Conservation (phyloP, 2,113 vertebrate genomes). For the Syngnathus scovelli region DNA sequence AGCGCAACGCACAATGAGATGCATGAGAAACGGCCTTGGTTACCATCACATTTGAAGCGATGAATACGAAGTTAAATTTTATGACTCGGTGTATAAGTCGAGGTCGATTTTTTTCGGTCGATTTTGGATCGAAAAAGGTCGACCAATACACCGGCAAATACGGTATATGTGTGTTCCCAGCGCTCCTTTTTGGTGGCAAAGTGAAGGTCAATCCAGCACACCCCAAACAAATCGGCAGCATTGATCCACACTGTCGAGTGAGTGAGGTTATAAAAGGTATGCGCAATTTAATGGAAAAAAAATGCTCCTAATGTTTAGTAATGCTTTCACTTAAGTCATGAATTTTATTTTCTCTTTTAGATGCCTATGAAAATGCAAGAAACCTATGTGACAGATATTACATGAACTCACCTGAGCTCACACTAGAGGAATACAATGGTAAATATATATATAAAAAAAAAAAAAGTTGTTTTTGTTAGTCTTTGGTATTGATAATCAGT, state of each 20-base stretch:
- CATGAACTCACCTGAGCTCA: constrained; percentile 88
- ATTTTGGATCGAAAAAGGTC: too few relatives aligned
- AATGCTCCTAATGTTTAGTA: too few relatives aligned
- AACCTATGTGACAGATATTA: constrained; percentile 96
- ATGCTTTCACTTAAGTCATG: background rate
- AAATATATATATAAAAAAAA: constrained; percentile 26
- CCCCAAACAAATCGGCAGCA: constrained; percentile 96
- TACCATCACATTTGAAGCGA: too few relatives aligned
- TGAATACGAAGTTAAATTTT: too few relatives aligned
- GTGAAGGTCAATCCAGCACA: constrained; percentile 85
- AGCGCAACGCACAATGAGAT: too few relatives aligned
- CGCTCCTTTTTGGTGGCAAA: constrained; percentile 90
- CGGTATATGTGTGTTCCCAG: constrained; percentile 61
- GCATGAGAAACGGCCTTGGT: too few relatives aligned
- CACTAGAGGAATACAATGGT: constrained; percentile 88
- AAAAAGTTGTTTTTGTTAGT: background rate
- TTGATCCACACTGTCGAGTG: constrained; percentile 86
- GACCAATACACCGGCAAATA: too few relatives aligned
- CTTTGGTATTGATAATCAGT: background rate
- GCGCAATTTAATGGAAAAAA: background rate
- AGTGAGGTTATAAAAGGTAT: constrained; percentile 88
- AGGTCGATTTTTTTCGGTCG: too few relatives aligned
- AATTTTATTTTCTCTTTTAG: constrained; percentile 54
- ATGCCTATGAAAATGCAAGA: constrained; percentile 93
- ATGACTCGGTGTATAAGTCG: too few relatives aligned